phyloP scores from a whole-genome alignment of 2,113 vertebrate species.

The Sphyrna mokarran region DNA sequence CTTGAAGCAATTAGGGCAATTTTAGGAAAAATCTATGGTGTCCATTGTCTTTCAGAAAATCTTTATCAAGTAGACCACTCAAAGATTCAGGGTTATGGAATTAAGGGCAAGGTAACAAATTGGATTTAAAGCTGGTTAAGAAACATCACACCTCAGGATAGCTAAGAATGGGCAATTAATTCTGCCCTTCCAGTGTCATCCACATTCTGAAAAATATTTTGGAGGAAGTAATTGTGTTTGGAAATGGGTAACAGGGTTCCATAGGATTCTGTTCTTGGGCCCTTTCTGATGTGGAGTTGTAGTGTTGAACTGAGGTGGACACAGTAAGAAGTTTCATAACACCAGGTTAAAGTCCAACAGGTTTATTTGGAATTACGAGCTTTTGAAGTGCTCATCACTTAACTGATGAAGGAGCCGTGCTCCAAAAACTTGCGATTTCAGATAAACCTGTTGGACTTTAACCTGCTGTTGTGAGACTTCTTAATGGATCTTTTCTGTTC shows the following conservation, averaged over 20 bases:
- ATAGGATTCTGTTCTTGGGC: background rate
- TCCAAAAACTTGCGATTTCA: too few relatives aligned
- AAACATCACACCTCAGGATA: background rate
- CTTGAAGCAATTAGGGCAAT: background rate
- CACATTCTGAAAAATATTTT: background rate
- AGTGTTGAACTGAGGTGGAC: too few relatives aligned
- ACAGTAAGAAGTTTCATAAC: too few relatives aligned
- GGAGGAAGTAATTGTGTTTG: background rate
- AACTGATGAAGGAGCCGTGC: too few relatives aligned
- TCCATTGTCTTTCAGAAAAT: background rate
- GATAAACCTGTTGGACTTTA: too few relatives aligned
- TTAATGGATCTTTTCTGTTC: background rate
- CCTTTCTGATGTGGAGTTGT: background rate
- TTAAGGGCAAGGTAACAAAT: too few relatives aligned
- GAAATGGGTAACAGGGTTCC: background rate
- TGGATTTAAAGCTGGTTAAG: background rate
- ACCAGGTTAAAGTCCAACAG: too few relatives aligned
- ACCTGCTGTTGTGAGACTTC: too few relatives aligned
- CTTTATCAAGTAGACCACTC: background rate
- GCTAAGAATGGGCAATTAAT: background rate
- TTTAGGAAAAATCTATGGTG: background rate
- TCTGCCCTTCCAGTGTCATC: background rate
- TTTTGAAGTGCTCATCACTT: too few relatives aligned
- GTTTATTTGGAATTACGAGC: too few relatives aligned
- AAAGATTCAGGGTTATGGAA: background rate